Evolutionary conservation across 1,140 invertebrate genomes (phyloP), one percentile per base, ranked within the genome.

Genomic region (Meloidogyne chitwoodi): DNA sequence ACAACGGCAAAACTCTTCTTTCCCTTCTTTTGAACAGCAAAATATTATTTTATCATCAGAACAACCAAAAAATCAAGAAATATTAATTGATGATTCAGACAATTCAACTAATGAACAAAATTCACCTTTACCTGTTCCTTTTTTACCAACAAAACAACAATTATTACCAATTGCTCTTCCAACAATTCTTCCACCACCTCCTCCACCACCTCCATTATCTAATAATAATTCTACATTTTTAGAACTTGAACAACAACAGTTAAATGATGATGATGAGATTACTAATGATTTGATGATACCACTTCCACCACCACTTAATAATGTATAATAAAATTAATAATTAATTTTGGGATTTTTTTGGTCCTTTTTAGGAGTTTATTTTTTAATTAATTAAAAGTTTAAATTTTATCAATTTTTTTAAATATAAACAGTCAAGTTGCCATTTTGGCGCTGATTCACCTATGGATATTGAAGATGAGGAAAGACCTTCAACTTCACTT

Each of bases 381-480:
- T n/a, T n/a, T n/a, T n/a, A n/a, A n/a, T n/a, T n/a, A n/a, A n/a
- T n/a, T n/a, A n/a, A n/a, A n/a, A n/a, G n/a, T n/a, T n/a, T n/a
- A n/a, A n/a, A n/a, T n/a, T n/a, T n/a, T n/a, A n/a, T n/a, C n/a
- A n/a, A n/a, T n/a, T n/a, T n/a, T n/a, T n/a, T n/a, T n/a, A n/a
- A n/a, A n/a, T n/a, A n/a, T n/a, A n/a, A n/a, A 56, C 48, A 56
- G 48, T 48, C 44, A 12, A 75, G 22, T 34, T 22, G n/a, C 10
- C 74, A 27, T n/a, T 73, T 29, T 34, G 29, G 41, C 8, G 26
- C 29, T 8, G 74, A 75, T 34, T 78, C 77, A 26, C 77, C 77
- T 67, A 78, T 78, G 77, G 77, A 78, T 41, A 78, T 78, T 38
- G 77, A 78, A 22, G 44, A 70, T 29, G 77, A 78, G 10, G 77